Evolutionary conservation across 2,888 invertebrate species (phyloP).

Genomic region (Coenonympha glycerion): DNA sequence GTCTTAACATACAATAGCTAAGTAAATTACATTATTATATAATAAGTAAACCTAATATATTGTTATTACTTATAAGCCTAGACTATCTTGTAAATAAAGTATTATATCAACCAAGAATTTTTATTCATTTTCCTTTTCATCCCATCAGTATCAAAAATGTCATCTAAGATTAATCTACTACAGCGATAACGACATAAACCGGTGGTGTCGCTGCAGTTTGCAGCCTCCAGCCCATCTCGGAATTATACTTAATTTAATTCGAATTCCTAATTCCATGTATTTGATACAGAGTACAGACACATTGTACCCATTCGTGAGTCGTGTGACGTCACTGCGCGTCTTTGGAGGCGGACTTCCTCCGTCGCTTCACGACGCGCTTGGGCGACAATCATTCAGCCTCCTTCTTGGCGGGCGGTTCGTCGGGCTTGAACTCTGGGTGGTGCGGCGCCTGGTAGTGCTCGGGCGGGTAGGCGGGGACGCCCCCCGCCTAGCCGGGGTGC

Average conservation of each 20-base stretch:
- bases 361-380: conserved; percentile 71
- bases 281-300: too few species aligned
- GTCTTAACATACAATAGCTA: neutral
- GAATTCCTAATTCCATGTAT: too few species aligned
- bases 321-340: conserved; percentile 41
- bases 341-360: conserved; percentile 66
- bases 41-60: conserved; percentile 25
- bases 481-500: conserved; percentile 50
- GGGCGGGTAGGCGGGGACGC: conserved; percentile 37
- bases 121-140: neutral
- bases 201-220: too few species aligned
- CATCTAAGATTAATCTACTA: too few species aligned
- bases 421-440: conserved; percentile 55
- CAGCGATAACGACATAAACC: too few species aligned
- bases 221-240: too few species aligned
- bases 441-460: conserved; percentile 34
- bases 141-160: neutral
- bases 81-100: conserved; percentile 23
- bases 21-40: conserved; percentile 24
- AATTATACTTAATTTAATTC: too few species aligned
- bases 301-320: too few species aligned
- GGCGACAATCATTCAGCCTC: conserved; percentile 71
- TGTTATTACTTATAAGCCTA: neutral
- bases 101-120: neutral
- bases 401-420: conserved; percentile 64